phyloP scores from a whole-genome alignment of 1,140 invertebrate genomes.

The Tetragonula clypearis region DNA sequence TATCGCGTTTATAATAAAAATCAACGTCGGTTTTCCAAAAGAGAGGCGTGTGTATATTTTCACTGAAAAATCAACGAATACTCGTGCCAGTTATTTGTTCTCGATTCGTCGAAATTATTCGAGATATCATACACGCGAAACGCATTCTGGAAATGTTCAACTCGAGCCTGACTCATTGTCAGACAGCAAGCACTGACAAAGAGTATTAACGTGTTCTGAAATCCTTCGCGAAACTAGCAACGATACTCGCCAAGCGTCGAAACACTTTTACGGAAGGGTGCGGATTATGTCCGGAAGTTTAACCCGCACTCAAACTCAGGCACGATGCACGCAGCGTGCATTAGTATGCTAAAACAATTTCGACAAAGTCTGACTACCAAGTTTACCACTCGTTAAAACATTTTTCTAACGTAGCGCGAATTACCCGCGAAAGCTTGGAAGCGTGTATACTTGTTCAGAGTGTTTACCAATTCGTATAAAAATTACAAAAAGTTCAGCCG shows the following conservation, averaged over 20 bases:
- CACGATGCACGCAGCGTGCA: no score
- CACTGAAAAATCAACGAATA: not conserved
- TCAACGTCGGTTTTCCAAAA: not conserved
- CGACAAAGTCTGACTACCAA: not conserved
- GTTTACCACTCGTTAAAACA: not conserved
- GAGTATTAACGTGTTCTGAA: constrained; percentile 3
- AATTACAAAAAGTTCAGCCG: no score
- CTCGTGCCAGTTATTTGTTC: no score
- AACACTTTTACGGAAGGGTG: constrained; percentile 9
- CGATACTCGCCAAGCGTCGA: not conserved
- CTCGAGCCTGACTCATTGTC: not conserved
- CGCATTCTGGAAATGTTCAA: not conserved
- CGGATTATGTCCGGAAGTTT: not conserved
- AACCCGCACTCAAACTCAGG: not conserved
- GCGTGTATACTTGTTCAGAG: not conserved
- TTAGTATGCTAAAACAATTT: not conserved
- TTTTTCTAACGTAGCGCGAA: not conserved
- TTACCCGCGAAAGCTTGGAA: not conserved
- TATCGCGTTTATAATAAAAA: not conserved
- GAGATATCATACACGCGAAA: not conserved
- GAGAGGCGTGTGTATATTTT: not conserved
- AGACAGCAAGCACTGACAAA: not conserved
- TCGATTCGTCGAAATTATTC: no score
- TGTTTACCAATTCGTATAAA: not conserved
- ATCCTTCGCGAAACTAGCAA: constrained; percentile 14